Conservation (phyloP, 2,797 vertebrate species). For the Galago senegalensis region DNA sequence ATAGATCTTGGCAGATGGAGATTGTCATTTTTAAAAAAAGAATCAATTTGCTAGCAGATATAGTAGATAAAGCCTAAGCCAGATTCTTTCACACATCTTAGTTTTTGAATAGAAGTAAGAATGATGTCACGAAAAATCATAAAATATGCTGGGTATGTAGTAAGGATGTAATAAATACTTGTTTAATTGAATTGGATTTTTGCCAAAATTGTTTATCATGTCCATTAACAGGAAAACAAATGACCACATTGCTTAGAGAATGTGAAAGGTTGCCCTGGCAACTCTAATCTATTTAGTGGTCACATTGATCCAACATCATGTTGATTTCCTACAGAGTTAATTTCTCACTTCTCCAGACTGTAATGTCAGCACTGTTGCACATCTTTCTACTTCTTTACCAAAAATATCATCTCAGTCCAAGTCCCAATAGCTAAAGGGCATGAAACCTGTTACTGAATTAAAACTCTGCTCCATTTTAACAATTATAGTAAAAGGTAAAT, state of each 20-base stretch:
- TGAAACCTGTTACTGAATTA: not conserved
- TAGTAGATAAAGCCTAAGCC: not conserved
- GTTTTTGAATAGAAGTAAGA: not conserved
- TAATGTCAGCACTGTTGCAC: conserved; percentile 6
- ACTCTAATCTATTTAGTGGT: not conserved
- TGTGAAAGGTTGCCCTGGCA: not conserved
- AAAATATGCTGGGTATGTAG: not conserved
- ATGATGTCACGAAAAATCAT: not conserved
- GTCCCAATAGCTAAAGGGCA: not conserved
- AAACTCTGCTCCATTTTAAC: conserved; percentile 4
- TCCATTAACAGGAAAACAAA: not conserved
- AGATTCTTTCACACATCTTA: not conserved
- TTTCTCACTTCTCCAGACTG: conserved; percentile 3
- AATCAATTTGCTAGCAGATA: not conserved
- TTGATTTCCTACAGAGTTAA: conserved; percentile 25
- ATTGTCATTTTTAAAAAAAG: not conserved
- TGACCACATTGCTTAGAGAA: not conserved
- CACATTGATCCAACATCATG: not conserved
- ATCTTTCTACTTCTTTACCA: not conserved
- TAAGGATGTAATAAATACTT: conserved; percentile 1
- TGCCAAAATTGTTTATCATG: not conserved
- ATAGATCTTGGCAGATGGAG: not conserved
- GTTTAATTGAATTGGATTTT: conserved; percentile 44
- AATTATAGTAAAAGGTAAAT: not conserved
- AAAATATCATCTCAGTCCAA: not conserved